Evolutionary conservation across 2,888 invertebrate genomes (phyloP).

Genomic region (Watsonalla binaria): DNA sequence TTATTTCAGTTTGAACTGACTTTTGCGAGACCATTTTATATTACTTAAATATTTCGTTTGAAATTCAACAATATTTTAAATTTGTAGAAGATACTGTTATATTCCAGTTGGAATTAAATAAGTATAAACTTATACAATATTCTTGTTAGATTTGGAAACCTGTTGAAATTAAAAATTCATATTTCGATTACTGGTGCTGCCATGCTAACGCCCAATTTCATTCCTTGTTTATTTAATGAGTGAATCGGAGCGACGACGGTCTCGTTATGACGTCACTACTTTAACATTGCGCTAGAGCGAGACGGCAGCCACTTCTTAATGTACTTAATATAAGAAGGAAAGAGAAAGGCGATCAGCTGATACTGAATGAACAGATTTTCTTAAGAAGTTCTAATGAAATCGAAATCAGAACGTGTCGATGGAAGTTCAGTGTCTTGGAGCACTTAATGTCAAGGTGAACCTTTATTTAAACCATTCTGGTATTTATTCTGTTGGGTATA

Average conservation of each 20-base stretch:
- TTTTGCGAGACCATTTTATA: too few relatives aligned
- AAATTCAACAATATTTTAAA: too few relatives aligned
- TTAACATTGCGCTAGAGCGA: slow-evolving; percentile 41
- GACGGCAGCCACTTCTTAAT: slow-evolving; percentile 28
- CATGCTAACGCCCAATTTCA: slow-evolving; percentile 30
- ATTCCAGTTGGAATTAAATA: too few relatives aligned
- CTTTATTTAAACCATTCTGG: slow-evolving; percentile 1
- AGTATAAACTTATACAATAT: too few relatives aligned
- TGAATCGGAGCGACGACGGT: slow-evolving; percentile 68
- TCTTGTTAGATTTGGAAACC: neutral
- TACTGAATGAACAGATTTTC: slow-evolving; percentile 65
- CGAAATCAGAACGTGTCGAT: slow-evolving; percentile 48
- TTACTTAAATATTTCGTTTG: too few relatives aligned
- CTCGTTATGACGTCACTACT: slow-evolving; percentile 73
- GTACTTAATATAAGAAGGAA: slow-evolving; percentile 22
- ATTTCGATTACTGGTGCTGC: slow-evolving; percentile 15
- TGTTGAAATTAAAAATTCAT: neutral
- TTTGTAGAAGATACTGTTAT: too few relatives aligned
- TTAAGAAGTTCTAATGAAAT: slow-evolving; percentile 61
- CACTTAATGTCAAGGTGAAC: slow-evolving; percentile 29
- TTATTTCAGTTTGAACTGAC: too few relatives aligned
- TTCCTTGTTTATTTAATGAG: slow-evolving; percentile 76
- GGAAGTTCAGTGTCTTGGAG: slow-evolving; percentile 30
- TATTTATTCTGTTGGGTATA: too few relatives aligned
- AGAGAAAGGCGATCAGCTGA: slow-evolving; percentile 42